A percentile compares a stretch with the other conserved stretches of the same genome.
These are phyloP conservation scores for Albula goreensis DNA, from an alignment of 2,113 vertebrate species.

Conservation along the genomic window DNA sequence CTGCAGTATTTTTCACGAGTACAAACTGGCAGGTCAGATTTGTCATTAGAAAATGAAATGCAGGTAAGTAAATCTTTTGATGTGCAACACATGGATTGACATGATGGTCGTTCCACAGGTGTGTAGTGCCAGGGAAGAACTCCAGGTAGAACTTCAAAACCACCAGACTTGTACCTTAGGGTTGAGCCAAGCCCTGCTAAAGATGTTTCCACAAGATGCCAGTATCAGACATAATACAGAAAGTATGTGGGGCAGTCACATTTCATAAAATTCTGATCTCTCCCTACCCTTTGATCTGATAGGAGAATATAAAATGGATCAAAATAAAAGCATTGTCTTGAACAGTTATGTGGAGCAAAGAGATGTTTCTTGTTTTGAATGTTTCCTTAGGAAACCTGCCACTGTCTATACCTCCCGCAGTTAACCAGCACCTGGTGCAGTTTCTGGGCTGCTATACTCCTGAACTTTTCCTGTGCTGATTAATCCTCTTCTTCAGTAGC, in stretches of 20 bases:
- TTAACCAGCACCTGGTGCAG: background rate
- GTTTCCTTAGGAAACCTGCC: background rate
- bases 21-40: too few species aligned
- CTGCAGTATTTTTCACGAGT: too few species aligned
- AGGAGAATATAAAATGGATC: background rate
- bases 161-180: background rate
- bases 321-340: background rate
- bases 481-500: background rate
- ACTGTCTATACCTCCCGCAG: background rate
- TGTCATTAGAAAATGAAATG: too few species aligned
- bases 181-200: background rate
- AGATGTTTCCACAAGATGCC: background rate
- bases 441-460: background rate
- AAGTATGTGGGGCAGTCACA: background rate
- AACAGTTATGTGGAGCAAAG: background rate
- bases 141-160: background rate
- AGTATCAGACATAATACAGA: background rate
- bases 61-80: too few species aligned
- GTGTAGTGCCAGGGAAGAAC: background rate
- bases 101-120: background rate
- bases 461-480: too few species aligned
- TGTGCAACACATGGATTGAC: background rate
- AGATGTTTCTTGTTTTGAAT: conserved; percentile 17
- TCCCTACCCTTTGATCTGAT: background rate
- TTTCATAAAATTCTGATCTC: conserved; percentile 6